phyloP scores from a whole-genome alignment of 2,797 vertebrate species.

The Capromys pilorides region DNA sequence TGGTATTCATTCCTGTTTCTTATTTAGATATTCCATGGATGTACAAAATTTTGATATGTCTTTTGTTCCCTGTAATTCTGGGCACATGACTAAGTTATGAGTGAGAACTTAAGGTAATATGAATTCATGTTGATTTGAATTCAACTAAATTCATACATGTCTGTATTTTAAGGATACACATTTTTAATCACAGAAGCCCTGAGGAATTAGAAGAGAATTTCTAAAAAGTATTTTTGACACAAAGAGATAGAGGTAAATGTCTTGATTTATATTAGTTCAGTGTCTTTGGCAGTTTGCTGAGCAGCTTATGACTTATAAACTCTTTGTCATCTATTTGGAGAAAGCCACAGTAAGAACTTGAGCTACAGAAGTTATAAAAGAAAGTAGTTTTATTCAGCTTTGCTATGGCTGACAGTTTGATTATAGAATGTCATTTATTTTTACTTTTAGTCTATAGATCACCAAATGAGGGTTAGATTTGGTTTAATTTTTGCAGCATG shows the following conservation, averaged over 20 bases:
- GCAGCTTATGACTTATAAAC: not conserved
- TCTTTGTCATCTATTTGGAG: slow-evolving; percentile 33
- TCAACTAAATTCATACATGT: not conserved
- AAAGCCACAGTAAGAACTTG: slow-evolving; percentile 35
- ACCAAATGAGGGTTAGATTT: slow-evolving; percentile 3
- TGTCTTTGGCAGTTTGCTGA: slow-evolving; percentile 47
- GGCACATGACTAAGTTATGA: not conserved
- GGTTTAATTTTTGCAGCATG: not conserved
- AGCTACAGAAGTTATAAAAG: slow-evolving; percentile 30
- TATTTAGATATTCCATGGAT: not conserved
- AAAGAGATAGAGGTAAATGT: not conserved
- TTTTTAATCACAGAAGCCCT: slow-evolving; percentile 9
- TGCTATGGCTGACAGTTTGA: slow-evolving; percentile 43
- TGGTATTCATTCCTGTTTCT: not conserved
- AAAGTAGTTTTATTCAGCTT: slow-evolving; percentile 35
- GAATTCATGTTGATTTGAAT: slow-evolving; percentile 7
- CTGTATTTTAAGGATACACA: not conserved
- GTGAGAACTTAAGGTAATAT: not conserved
- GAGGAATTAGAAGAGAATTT: slow-evolving; percentile 26
- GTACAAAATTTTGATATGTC: not conserved
- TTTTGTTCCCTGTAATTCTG: slow-evolving; percentile 32
- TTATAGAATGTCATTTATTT: slow-evolving; percentile 58
- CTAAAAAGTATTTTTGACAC: not conserved
- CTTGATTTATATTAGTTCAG: not conserved
- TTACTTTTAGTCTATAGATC: slow-evolving; percentile 50